Percentiles rank a stretch among this genome's conserved stretches.
phyloP scores from a whole-genome alignment of 2,113 vertebrate genomes.

The Galemys pyrenaicus region DNA sequence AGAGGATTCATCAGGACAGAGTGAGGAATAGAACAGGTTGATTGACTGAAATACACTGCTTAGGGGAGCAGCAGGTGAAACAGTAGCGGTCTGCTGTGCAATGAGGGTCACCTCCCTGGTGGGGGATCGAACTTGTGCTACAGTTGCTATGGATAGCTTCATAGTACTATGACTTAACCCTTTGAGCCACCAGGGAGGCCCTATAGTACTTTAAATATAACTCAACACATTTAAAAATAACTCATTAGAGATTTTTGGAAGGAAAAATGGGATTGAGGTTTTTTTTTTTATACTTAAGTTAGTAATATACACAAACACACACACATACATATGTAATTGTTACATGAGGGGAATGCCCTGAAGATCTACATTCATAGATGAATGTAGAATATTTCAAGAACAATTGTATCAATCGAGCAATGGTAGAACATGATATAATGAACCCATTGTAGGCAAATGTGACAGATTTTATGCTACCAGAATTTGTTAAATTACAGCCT shows the following conservation, averaged over 20 bases:
- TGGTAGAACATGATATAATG: constrained; percentile 36
- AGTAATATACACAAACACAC: background rate
- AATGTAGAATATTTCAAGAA: constrained; percentile 24
- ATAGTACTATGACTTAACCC: no score
- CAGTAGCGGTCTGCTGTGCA: no score
- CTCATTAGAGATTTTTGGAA: background rate
- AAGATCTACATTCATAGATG: constrained; percentile 11
- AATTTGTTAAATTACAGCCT: background rate
- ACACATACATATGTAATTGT: background rate
- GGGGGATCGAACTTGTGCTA: no score
- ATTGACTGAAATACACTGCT: no score
- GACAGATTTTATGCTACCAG: background rate
- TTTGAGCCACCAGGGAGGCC: no score
- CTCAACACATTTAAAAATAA: constrained; percentile 10
- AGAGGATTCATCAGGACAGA: no score
- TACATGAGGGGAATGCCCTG: background rate
- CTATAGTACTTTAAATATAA: background rate
- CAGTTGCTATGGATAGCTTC: no score
- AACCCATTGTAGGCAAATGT: constrained; percentile 6
- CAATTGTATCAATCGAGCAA: constrained; percentile 4
- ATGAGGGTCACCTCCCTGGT: no score
- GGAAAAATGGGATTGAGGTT: background rate
- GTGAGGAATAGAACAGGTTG: no score
- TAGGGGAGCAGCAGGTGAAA: no score
- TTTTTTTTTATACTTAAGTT: background rate